Evolutionary conservation across 53 echinoderm and acorn worm species (phyloP).

Genomic region (Mesocentrotus franciscanus): DNA sequence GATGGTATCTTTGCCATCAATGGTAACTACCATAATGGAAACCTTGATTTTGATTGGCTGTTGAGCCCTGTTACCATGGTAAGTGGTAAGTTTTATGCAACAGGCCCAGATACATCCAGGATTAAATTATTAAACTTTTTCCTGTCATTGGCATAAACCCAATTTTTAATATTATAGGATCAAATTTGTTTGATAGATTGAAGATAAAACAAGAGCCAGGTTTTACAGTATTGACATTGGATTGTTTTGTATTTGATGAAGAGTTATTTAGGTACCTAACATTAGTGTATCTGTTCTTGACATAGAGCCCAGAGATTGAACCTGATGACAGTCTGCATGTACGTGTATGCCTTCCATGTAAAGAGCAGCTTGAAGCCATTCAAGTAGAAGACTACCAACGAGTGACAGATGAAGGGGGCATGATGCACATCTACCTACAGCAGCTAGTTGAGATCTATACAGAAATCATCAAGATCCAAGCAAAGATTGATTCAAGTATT

Average conservation of each 20-base stretch:
- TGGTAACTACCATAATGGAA: no score
- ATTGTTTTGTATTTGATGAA: background rate
- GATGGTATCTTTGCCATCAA: no score
- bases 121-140: no score
- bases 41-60: no score
- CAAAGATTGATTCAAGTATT: conserved; percentile 71
- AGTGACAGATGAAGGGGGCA: background rate
- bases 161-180: no score
- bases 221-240: no score
- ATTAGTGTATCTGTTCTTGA: background rate
- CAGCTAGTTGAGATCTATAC: conserved; percentile 62
- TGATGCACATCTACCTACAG: background rate
- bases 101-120: no score
- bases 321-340: conserved; percentile 75
- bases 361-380: conserved; percentile 54
- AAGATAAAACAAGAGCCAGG: no score
- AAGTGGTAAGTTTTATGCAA: no score
- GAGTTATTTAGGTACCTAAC: background rate
- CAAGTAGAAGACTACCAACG: conserved; percentile 62
- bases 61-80: no score
- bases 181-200: no score
- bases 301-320: conserved; percentile 80
- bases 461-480: conserved; percentile 72
- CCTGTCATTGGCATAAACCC: no score
- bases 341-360: conserved; percentile 73